Base-by-base conservation (phyloP, 1,140 invertebrate genomes). In the Lysiphlebus fabarum region DNA sequence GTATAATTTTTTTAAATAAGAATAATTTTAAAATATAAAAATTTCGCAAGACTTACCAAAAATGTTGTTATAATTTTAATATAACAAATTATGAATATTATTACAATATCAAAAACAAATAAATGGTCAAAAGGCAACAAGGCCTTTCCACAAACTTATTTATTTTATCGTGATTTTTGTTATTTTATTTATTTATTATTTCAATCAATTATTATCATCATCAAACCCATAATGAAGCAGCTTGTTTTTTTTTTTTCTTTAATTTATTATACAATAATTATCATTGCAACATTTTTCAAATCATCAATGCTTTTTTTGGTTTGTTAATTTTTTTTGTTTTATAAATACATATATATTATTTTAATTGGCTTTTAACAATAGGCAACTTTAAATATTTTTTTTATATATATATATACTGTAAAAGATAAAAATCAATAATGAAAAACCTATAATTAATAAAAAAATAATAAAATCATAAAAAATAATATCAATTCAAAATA, bases 71-170 rank as follows among this genome's bases (percentile, higher is more conserved):
- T 37, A 11, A 51, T 37, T 51, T 26, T 37, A 26, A 51, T 65
- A 65, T 69, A 70, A 67, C 69, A n/a, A n/a, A n/a, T n/a, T n/a
- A n/a, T n/a, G n/a, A n/a, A n/a, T n/a, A n/a, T n/a, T n/a, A n/a
- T n/a, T n/a, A n/a, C n/a, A n/a, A n/a, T n/a, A n/a, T n/a, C n/a
- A n/a, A n/a, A n/a, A n/a, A n/a, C n/a, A 51, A 72, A 67, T 71
- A 74, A 71, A 69, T 67, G 69, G 65, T 58, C 70, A 71, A 60
- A 74, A 74, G 72, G 72, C 72, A 74, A 69, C 72, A 64, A 65
- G 68, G 66, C 68, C 70, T 65, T 70, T 62, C 55, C 65, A 67
- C 65, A 64, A 72, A 66, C 65, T 70, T 65, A 63, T 63, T 43
- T 53, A 64, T 58, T 42, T 34, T 11, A 37, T 55, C 49, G 3